Evolutionary conservation across 2,797 vertebrate species (phyloP), one percentile per base, ranked within the genome.

Genomic region (Poeciliopsis infans): DNA sequence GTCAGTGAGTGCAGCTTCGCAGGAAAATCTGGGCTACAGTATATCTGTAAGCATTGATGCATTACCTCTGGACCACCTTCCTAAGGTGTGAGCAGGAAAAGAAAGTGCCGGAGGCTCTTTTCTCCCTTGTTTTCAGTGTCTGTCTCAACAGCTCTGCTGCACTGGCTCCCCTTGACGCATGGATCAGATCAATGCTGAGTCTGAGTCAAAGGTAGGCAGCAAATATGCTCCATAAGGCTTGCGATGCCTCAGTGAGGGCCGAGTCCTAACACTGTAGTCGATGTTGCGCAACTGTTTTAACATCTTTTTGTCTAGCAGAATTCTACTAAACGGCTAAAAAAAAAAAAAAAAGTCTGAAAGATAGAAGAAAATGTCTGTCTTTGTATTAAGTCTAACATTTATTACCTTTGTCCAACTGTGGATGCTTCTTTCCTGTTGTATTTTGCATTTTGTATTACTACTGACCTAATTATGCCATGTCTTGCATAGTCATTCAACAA

Each of bases 141-240:
- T 25, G 74, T 79, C 84, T 91, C 87, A 25, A 89, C 86, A 86
- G 83, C 91, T 83, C 39, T 92, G 89, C 91, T 90, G 92, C 90
- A 92, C 55, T 81, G 90, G 85, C 87, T 94, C 82, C 77, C 81
- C 45, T 85, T 91, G 88, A 91, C 51, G 90, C 82, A 90, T 82
- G 80, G 41, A 79, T 73, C 28, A 64, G 85, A 94, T 95, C 94
- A 79, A 95, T 95, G 92, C 72, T 43, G 80, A 83, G 85, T 92
- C 91, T n/a, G n/a, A n/a, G n/a, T 91, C 82, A 66, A 76, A 88
- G 90, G 85, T 86, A 86, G 80, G 61, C 82, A 78, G 81, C 23
- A 15, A 78, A 82, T 79, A 81, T 36, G 84, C 86, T 84, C 72
- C 80, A 76, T 51, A 55, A 83, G 75, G 36, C 77, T 55, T 10